These are phyloP conservation scores for Allophyes oxyacanthae DNA, from an alignment of 2,888 invertebrate species.

Conservation along the genomic window DNA sequence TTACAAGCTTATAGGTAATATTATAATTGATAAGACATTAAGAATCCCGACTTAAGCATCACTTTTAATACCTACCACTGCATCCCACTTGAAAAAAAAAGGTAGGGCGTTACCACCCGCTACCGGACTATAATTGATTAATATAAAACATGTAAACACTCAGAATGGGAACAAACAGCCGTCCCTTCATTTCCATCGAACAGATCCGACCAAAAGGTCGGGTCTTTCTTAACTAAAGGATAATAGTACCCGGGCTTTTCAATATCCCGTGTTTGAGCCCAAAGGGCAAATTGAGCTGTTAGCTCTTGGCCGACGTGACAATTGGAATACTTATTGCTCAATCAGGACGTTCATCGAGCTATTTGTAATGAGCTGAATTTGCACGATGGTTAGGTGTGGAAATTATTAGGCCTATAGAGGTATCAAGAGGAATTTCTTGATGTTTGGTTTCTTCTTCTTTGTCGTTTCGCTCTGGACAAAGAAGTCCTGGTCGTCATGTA, in stretches of 20 bases:
- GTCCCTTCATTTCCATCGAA: constrained; percentile 53
- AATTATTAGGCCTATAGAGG: constrained; percentile 9
- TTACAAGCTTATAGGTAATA: too few species aligned
- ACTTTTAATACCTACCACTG: too few species aligned
- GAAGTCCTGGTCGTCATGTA: too few species aligned
- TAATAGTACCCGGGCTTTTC: constrained; percentile 53
- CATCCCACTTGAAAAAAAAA: too few species aligned
- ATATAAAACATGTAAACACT: constrained; percentile 24
- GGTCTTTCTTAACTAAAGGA: constrained; percentile 39
- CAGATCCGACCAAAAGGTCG: constrained; percentile 36
- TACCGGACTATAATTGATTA: not conserved
- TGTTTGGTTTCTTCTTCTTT: constrained; percentile 17
- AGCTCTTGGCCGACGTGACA: constrained; percentile 47
- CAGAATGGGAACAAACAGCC: constrained; percentile 31
- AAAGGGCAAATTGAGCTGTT: constrained; percentile 62
- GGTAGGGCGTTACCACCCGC: not conserved
- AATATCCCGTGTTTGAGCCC: constrained; percentile 54
- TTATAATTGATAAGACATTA: too few species aligned
- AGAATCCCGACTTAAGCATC: too few species aligned
- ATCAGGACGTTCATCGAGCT: constrained; percentile 41
- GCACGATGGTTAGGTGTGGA: constrained; percentile 9
- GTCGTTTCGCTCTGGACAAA: too few species aligned
- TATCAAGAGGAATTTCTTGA: not conserved
- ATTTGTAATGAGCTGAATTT: constrained; percentile 43
- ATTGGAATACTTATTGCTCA: constrained; percentile 60